These are phyloP conservation scores for Anguilla rostrata DNA, from an alignment of 2,113 vertebrate species.

Conservation along the genomic window DNA sequence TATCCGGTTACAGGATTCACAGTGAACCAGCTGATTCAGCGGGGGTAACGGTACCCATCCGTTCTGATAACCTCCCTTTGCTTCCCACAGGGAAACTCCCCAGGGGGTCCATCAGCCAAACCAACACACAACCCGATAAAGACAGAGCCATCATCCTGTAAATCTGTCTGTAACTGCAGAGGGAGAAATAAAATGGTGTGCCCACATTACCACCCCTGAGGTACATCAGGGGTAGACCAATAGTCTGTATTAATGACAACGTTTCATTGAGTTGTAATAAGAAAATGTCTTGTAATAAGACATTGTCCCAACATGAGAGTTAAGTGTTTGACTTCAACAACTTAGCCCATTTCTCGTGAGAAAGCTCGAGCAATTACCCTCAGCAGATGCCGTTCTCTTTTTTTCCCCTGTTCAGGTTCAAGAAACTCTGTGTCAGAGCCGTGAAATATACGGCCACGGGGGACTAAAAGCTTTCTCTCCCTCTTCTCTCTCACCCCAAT, in stretches of 20 bases:
- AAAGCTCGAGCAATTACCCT: constrained; percentile 77
- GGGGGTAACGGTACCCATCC: background rate
- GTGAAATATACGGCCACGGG: background rate
- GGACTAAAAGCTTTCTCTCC: constrained; percentile 4
- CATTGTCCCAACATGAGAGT: constrained; percentile 80
- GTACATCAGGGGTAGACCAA: constrained; percentile 63
- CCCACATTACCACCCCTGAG: constrained; percentile 74
- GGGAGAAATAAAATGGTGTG: constrained; percentile 72
- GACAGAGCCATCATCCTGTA: background rate
- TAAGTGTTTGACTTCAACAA: constrained; percentile 81
- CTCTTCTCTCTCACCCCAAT: constrained; percentile 10
- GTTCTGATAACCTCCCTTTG: background rate
- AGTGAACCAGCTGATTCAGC: background rate
- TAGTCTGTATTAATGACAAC: constrained; percentile 86
- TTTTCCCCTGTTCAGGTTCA: constrained; percentile 21
- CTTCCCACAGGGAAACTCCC: too few species aligned
- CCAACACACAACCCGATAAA: background rate
- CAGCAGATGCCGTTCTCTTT: constrained; percentile 48
- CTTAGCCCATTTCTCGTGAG: constrained; percentile 91
- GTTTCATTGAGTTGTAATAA: constrained; percentile 97
- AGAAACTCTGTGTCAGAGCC: constrained; percentile 21
- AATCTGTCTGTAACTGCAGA: constrained; percentile 15
- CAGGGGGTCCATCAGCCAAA: background rate
- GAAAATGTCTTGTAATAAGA: constrained; percentile 75
- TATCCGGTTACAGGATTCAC: background rate